Evolutionary conservation across 2,797 vertebrate species (phyloP), one percentile per base, ranked within the genome.

Genomic region (Prionace glauca): DNA sequence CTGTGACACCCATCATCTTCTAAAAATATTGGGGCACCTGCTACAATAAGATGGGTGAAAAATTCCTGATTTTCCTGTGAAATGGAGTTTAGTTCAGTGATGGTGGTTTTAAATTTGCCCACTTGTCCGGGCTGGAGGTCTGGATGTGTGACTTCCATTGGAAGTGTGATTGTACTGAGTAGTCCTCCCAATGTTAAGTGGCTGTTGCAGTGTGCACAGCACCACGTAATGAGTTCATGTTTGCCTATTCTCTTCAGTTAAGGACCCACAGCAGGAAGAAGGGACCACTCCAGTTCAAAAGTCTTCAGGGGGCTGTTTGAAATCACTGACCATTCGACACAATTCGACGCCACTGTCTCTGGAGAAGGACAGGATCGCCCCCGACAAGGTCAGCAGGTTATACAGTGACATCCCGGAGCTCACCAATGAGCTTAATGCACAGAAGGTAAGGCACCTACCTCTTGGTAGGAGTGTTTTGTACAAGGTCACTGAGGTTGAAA

Each of bases 351-450:
- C 20, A 96, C 97, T 45, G 96, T 97, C 96, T 95, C 97, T 0
- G 32, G 90, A 36, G 87, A 96, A 96, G 95, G 97, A 97, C 91
- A 96, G 96, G 4, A 97, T 96, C 3, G 87, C 96, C 65, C 96
- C 96, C 18, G 98, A 98, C 81, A 97, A 97, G 96, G 96, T 95
- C 50, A 96, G 96, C 29, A 97, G 96, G 22, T 97, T 98, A 56
- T 97, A 98, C 95, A 98, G 98, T 90, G 98, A 99, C 96, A 97
- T 98, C 74, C 96, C 98, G 96, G 97, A 96, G 0, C 97, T 99
- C 96, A 97, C 97, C 4, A 97, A 98, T 96, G 99, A 99, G 96
- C 97, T 99, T 95, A 98, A 98, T 96, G 98, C 98, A 95, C 99
- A 99, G 97, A 99, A 99, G 98, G 99, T 99, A 90, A 97, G 36